A percentile compares a stretch with the other conserved stretches of the same genome.
Conservation (phyloP, 1,140 invertebrate genomes). For the Panonychus citri region DNA sequence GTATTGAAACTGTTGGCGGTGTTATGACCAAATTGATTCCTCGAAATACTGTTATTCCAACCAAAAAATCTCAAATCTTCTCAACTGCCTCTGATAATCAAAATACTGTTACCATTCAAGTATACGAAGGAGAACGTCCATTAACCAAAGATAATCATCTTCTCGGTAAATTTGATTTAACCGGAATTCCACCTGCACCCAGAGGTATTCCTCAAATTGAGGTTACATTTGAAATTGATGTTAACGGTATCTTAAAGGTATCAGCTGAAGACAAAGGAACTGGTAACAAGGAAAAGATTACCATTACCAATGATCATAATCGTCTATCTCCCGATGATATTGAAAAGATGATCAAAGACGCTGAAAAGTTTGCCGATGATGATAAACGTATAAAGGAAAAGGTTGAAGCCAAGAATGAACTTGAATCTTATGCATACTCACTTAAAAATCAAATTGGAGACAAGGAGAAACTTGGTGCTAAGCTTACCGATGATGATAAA, state of each 20-base stretch:
- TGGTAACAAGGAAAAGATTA: conserved; percentile 50
- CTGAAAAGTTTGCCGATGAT: conserved; percentile 73
- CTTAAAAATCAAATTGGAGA: conserved; percentile 50
- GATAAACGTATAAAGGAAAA: conserved; percentile 64
- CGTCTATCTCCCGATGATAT: conserved; percentile 89
- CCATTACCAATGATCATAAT: conserved; percentile 92
- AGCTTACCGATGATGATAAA: conserved; percentile 56
- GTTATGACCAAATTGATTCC: conserved; percentile 99
- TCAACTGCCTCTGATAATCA: conserved; percentile 97
- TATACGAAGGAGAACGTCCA: conserved; percentile 88
- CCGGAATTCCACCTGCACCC: conserved; percentile 89
- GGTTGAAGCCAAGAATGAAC: conserved; percentile 38
- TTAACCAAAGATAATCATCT: conserved; percentile 99
- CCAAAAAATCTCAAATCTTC: conserved; percentile 99
- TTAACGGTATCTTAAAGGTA: conserved; percentile 83
- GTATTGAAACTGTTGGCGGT: conserved; percentile 96
- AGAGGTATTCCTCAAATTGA: conserved; percentile 61
- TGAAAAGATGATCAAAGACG: conserved; percentile 89
- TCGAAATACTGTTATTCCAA: conserved; percentile 93
- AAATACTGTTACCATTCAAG: conserved; percentile 92
- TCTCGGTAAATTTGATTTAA: conserved; percentile 91
- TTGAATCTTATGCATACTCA: conserved; percentile 38
- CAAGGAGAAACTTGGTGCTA: conserved; percentile 31
- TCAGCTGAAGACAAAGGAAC: conserved; percentile 96
- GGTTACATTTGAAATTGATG: conserved; percentile 97